Evolutionary conservation across 2,888 invertebrate species (phyloP), one percentile per base, ranked within the genome.

Genomic region (Agapetus fuscipes): DNA sequence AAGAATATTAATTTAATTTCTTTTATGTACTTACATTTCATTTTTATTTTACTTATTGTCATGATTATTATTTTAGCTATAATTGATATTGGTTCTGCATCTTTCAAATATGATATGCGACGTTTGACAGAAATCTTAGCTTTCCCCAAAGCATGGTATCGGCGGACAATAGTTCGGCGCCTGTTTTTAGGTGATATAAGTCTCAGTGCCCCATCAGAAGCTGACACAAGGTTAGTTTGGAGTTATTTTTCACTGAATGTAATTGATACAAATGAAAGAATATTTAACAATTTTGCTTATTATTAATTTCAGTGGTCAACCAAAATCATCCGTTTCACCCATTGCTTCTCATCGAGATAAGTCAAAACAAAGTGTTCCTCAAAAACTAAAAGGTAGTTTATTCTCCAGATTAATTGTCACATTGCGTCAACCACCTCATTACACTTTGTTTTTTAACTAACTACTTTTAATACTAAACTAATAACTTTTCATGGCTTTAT

Each of bases 121-220:
- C 77, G 97, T 1, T 65, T 98, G 46, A 88, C 93, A 0, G 98
- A 98, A 68, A 95, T 98, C 55, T 69, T 98, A 41, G 94, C 95
- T 0, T 96, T 98, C 60, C 97, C 97, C 0, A 94, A 94, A 64
- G 96, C 97, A 10, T 98, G 98, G 98, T 98, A 98, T 63, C 72
- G 96, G 2, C 77, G 91, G 26, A 88, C 88, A 50, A 90, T 98
- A 53, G 93, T 96, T 17, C 72, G 94, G 5, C 72, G 94, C 15
- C 73, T 96, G 55, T 95, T 95, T 64, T 74, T 95, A 34, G 95
- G 98, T 0, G 97, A 98, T 63, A 75, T 94, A 39, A 88, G 85
- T 55, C 72, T 79, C 51, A 53, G 52, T 37, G 54, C 54, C 25
- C 49, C 56, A 29, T 50, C 55, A 42, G 53, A 52, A 30, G 30